Evolutionary conservation across 2,888 invertebrate genomes (phyloP).

Genomic region (Acronicta alni): DNA sequence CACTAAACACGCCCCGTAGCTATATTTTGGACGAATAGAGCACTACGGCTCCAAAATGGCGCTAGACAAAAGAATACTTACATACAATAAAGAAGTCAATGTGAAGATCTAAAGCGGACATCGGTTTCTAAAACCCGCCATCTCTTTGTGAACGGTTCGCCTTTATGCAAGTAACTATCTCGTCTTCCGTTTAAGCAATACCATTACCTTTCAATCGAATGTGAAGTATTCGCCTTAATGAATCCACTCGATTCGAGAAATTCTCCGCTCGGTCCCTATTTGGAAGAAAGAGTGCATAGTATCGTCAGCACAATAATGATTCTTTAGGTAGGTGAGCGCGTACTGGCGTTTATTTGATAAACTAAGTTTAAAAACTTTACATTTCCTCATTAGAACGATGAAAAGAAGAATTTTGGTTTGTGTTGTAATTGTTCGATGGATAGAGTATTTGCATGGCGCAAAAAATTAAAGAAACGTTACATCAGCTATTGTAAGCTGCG

Average conservation of each 20-base stretch:
- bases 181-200: conserved; percentile 63
- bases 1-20: conserved; percentile 36
- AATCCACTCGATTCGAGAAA: conserved; percentile 65
- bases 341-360: conserved; percentile 13
- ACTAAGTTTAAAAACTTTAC: background rate
- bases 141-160: conserved; percentile 55
- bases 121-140: conserved; percentile 57
- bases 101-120: conserved; percentile 56
- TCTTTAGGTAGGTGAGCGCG: conserved; percentile 30
- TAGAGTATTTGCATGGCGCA: conserved; percentile 37
- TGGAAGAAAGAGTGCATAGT: conserved; percentile 49
- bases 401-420: background rate
- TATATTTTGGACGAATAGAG: conserved; percentile 38
- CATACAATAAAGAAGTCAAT: conserved; percentile 58
- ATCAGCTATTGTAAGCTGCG: conserved; percentile 76
- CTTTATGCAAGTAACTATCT: conserved; percentile 58
- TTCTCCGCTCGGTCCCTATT: conserved; percentile 55
- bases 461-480: conserved; percentile 66
- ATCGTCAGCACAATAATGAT: conserved; percentile 54
- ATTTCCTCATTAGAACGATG: background rate
- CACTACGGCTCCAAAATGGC: conserved; percentile 22
- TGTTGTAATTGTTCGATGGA: conserved; percentile 6
- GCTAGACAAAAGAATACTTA: conserved; percentile 53
- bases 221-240: conserved; percentile 68
- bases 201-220: conserved; percentile 66